Percentiles rank a stretch among this genome's conserved stretches.
Evolutionary conservation across 2,888 invertebrate species (phyloP).

Genomic region (Lymantria monacha): DNA sequence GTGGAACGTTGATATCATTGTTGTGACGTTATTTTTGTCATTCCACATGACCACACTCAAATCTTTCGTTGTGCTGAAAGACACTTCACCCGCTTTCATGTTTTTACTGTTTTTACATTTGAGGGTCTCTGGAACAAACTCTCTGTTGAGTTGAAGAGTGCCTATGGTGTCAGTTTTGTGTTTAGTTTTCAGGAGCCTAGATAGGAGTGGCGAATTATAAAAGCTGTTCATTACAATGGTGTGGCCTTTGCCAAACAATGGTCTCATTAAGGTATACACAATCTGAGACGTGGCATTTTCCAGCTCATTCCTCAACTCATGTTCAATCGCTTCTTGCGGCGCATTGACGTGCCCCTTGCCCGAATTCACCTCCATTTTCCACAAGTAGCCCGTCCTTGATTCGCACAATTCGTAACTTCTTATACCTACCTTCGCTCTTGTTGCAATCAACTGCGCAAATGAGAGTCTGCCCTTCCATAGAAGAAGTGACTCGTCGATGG

Average conservation of each 20-base stretch:
- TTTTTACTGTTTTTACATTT: background rate
- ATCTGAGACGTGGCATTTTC: background rate
- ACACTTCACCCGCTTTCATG: background rate
- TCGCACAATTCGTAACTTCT: slow-evolving; percentile 32
- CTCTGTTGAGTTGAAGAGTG: slow-evolving; percentile 17
- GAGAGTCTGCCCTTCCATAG: slow-evolving; percentile 30
- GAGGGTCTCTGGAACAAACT: slow-evolving; percentile 18
- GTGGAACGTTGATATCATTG: slow-evolving; percentile 19
- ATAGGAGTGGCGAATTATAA: slow-evolving; percentile 36
- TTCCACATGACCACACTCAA: background rate
- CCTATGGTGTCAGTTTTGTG: slow-evolving; percentile 20
- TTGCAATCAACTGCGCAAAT: slow-evolving; percentile 26
- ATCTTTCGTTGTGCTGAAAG: background rate
- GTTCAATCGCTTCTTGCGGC: background rate
- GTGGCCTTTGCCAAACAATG: no score
- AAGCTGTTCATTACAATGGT: slow-evolving; percentile 34
- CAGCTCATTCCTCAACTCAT: no score
- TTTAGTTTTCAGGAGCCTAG: slow-evolving; percentile 18
- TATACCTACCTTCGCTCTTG: slow-evolving; percentile 25
- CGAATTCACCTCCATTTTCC: slow-evolving; percentile 25
- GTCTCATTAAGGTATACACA: background rate
- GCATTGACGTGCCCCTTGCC: slow-evolving; percentile 14
- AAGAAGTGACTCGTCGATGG: slow-evolving; percentile 32
- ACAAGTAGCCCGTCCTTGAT: slow-evolving; percentile 29
- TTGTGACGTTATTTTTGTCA: background rate